phyloP scores from a whole-genome alignment of 2,797 vertebrate genomes.

The Chloroceryle inda region DNA sequence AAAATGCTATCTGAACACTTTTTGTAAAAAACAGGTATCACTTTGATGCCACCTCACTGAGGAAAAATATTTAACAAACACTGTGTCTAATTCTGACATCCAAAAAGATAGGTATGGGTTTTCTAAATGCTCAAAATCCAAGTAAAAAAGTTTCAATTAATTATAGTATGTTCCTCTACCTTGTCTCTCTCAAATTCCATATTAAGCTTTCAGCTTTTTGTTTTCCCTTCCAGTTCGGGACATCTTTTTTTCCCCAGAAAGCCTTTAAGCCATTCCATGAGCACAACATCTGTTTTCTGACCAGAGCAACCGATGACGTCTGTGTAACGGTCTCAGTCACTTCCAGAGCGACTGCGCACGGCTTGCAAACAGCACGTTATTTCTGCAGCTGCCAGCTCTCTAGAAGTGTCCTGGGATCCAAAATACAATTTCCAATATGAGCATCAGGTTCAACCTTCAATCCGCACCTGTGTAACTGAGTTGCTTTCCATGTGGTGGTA shows the following conservation, averaged over 20 bases:
- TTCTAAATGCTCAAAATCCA: background rate
- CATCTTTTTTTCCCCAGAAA: background rate
- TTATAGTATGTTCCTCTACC: background rate
- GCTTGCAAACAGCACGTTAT: background rate
- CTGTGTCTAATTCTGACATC: background rate
- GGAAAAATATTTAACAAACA: background rate
- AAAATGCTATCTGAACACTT: background rate
- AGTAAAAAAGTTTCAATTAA: background rate
- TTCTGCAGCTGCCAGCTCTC: slow-evolving; percentile 10
- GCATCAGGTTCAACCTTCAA: background rate
- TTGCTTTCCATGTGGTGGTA: background rate
- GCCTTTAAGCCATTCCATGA: slow-evolving; percentile 4
- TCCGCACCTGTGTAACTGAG: background rate
- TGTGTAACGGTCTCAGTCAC: background rate
- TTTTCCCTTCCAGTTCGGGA: background rate
- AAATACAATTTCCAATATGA: background rate
- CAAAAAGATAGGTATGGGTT: background rate
- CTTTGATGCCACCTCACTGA: background rate
- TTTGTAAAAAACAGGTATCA: background rate
- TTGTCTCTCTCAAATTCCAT: background rate
- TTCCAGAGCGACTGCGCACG: background rate
- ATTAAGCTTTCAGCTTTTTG: background rate
- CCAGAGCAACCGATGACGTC: background rate
- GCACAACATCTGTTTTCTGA: slow-evolving; percentile 14
- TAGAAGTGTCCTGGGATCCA: background rate